phyloP scores from a whole-genome alignment of 1,140 invertebrate species.

The Lethocerus indicus region DNA sequence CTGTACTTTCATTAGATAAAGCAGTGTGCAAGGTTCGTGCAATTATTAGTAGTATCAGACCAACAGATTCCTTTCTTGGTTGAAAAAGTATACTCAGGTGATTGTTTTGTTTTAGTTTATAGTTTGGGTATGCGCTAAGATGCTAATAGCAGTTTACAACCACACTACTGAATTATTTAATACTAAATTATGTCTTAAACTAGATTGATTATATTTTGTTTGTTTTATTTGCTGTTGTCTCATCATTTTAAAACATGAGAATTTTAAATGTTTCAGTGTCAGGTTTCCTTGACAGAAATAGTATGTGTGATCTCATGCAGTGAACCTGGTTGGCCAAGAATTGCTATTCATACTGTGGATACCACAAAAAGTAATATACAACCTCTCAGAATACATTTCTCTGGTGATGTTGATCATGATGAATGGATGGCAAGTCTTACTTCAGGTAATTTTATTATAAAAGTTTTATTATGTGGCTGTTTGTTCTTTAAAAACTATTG shows the following conservation, averaged over 20 bases:
- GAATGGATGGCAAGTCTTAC: conserved; percentile 68
- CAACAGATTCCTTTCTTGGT: too few species aligned
- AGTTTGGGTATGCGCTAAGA: too few species aligned
- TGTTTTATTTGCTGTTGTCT: too few species aligned
- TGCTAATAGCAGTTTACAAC: too few species aligned
- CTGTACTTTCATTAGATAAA: conserved; percentile 33
- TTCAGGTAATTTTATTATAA: conserved; percentile 28
- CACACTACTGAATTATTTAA: too few species aligned
- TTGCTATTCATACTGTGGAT: conserved; percentile 50
- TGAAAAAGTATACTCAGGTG: too few species aligned
- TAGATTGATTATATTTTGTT: too few species aligned
- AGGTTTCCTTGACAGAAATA: conserved; percentile 48
- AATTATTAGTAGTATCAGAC: too few species aligned
- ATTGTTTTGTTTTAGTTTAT: too few species aligned
- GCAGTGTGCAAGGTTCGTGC: conserved; percentile 15
- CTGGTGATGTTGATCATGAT: conserved; percentile 62
- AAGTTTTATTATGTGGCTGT: background rate
- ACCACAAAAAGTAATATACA: conserved; percentile 27
- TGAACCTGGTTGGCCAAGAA: conserved; percentile 52
- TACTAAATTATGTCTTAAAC: too few species aligned
- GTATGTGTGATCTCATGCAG: conserved; percentile 54
- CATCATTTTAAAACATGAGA: too few species aligned
- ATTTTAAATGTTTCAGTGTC: conserved; percentile 27
- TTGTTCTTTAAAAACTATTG: background rate
- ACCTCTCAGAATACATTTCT: conserved; percentile 50